phyloP scores from a whole-genome alignment of 2,113 vertebrate species.

The Stercorarius parasiticus region DNA sequence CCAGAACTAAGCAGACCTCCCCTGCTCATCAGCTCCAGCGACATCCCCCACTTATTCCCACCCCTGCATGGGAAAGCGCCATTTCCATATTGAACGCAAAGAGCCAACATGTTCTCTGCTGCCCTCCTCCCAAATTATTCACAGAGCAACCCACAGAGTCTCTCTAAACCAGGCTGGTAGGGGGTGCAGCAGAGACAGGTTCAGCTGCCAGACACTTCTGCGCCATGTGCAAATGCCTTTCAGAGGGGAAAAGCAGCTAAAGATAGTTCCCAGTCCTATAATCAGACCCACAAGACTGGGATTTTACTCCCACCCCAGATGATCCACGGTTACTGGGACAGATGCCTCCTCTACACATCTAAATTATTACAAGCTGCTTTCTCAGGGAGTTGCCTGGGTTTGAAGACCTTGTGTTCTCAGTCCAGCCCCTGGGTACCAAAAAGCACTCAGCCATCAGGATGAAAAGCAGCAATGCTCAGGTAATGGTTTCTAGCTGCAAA shows the following conservation, averaged over 20 bases:
- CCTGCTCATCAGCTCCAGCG: background rate
- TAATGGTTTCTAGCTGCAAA: background rate
- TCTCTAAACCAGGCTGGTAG: background rate
- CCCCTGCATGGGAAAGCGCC: background rate
- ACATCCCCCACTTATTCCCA: background rate
- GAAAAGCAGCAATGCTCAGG: background rate
- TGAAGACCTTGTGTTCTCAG: background rate
- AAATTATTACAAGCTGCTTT: background rate
- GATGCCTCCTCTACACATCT: background rate
- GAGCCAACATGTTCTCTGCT: background rate
- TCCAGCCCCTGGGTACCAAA: background rate
- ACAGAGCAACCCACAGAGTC: background rate
- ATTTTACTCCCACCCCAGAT: background rate
- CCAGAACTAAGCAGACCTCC: background rate
- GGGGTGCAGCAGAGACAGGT: background rate
- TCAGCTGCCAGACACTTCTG: background rate
- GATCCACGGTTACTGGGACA: background rate
- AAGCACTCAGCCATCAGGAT: fast-evolving
- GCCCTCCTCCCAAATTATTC: background rate
- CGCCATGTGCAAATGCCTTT: background rate
- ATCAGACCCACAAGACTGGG: fast-evolving
- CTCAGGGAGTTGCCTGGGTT: background rate
- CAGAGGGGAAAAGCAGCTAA: background rate
- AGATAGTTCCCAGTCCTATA: background rate
- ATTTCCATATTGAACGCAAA: background rate